Evolutionary conservation across 1,140 invertebrate genomes (phyloP), one percentile per base, ranked within the genome.

Genomic region (Bombus terrestris): DNA sequence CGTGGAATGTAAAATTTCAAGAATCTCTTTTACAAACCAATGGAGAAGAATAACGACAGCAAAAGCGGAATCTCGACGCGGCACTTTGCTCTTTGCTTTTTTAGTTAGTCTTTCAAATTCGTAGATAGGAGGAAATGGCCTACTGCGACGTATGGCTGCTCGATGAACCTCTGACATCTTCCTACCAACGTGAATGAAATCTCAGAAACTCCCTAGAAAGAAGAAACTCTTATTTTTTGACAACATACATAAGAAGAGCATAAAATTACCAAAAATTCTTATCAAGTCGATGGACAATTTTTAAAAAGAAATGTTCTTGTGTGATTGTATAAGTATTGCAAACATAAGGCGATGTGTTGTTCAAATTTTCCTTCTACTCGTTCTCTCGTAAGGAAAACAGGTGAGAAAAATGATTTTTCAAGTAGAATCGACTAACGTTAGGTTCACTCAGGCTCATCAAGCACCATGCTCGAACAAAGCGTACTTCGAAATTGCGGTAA

Each of bases 51-150:
- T 53, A n/a, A n/a, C 5, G 18, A 3, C 32, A 12, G 10, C 32
- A 62, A 53, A 79, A 43, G 71, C 79, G 59, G 71, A 73, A 81
- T 74, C 47, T 74, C 43, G 47, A 81, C 72, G 80, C 53, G 88
- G 66, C 80, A 83, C 77, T 83, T 89, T 76, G 81, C 80, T 81
- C 72, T 81, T 75, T 84, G 81, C 81, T 78, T 68, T 35, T 91
- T 94, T 93, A 93, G 89, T 93, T 93, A 94, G 92, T 87, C 66
- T 92, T 92, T 93, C 86, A 86, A 92, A 93, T 93, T 93, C 80
- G 92, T 94, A 93, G 90, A 92, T 93, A 92, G 88, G 88, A 93
- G 85, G 85, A 93, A 92, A 91, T 89, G 91, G 92, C 93, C 92
- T 94, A 93, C 91, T 91, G 79, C 77, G 86, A 86, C 71, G 64